A percentile compares a stretch with the other conserved stretches of the same genome.
Conservation (phyloP, 2,113 vertebrate species). For the Mirounga angustirostris region DNA sequence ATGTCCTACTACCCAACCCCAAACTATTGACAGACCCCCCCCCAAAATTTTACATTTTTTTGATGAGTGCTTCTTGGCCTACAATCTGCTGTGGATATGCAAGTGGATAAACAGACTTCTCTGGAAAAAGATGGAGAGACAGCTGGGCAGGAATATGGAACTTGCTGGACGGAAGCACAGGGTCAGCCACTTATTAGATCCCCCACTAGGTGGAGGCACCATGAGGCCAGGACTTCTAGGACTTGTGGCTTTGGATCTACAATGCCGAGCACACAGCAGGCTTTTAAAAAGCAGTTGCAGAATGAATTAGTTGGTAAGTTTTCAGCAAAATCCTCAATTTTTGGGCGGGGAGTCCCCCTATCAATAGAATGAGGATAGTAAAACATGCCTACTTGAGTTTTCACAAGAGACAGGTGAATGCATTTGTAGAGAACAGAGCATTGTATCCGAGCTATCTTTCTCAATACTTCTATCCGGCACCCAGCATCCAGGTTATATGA, state of each 20-base stretch:
- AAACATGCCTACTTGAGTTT: neutral
- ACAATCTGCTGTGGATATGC: neutral
- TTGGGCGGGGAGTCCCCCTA: no score
- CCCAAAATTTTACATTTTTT: neutral
- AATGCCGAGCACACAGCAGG: neutral
- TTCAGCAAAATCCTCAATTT: neutral
- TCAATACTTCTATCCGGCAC: no score
- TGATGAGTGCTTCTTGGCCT: neutral
- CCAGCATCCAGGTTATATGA: rapidly evolving
- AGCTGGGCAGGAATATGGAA: neutral
- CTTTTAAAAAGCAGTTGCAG: neutral
- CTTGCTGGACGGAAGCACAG: no score
- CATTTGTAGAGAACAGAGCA: neutral
- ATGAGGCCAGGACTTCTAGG: neutral
- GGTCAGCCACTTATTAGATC: neutral
- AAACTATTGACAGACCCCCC: neutral
- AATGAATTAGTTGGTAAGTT: neutral
- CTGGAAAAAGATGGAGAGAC: neutral
- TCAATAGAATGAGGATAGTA: neutral
- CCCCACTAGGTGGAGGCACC: neutral
- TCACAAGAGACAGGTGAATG: neutral
- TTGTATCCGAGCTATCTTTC: rapidly evolving
- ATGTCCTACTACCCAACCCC: neutral
- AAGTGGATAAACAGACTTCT: neutral
- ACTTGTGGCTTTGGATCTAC: neutral